Evolutionary conservation across 1,140 invertebrate genomes (phyloP), one percentile per base, ranked within the genome.

Genomic region (Ephestia elutella): DNA sequence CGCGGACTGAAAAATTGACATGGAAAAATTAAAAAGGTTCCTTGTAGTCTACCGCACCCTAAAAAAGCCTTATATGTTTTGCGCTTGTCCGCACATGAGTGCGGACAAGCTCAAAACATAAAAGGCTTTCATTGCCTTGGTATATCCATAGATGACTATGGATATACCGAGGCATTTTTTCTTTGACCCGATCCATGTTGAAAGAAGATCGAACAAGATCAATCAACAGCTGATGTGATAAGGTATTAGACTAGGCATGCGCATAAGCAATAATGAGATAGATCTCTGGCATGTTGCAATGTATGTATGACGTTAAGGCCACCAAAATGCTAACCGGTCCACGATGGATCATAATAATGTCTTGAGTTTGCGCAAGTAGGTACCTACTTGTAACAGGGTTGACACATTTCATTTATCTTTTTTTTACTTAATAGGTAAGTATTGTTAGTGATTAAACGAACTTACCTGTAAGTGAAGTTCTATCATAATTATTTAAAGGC

Each of bases 291-390:
- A 35, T 80, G 76, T 70, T 64, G 73, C 66, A 80, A 80, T 60
- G 21, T 30, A 57, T 59, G 56, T 63, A 61, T 32, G 55, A 60
- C 65, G 49, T 54, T 73, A 72, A 81, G 73, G 79, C 72, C 79
- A 64, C 60, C 35, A 56, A 79, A 82, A 82, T 80, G 79, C 71
- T 82, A 80, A 76, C 75, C 77, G 71, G 77, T 77, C 72, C 63
- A 63, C 62, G 73, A 80, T 71, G 68, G 68, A 73, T 77, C 75
- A 70, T 78, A 15, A 15, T 44, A 73, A 75, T 67, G 72, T 67
- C 54, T 49, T 55, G 49, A 17, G 11, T 20, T 53, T 53, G 20
- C 20, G 50, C 50, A 53, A 53, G 50, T 25, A 25, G 11, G 21
- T 25, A 25, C 7, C 7, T 25, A 25, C 21, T 50, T 32, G 11